phyloP scores from a whole-genome alignment of 2,113 vertebrate species.

The Oxygymnocypris stewartii region DNA sequence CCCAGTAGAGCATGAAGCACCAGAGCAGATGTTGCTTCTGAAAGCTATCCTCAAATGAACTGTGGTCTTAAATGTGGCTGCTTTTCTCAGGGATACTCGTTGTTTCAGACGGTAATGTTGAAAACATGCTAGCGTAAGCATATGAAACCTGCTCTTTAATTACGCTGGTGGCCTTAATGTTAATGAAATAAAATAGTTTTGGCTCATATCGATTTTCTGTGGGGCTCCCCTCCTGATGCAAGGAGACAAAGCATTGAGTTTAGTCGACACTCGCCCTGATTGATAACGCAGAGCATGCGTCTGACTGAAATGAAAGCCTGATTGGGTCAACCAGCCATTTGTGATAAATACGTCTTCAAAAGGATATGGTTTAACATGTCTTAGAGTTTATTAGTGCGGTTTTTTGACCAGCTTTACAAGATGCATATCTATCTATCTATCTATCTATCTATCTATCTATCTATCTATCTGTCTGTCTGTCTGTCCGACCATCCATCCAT shows the following conservation, averaged over 20 bases:
- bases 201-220: conserved; percentile 36
- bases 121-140: conserved; percentile 21
- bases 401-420: background rate
- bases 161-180: background rate
- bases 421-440: too few relatives aligned
- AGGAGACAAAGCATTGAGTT: conserved; percentile 41
- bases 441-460: too few relatives aligned
- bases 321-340: conserved; percentile 1
- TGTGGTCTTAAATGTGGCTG: background rate
- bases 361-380: conserved; percentile 3
- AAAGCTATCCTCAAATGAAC: conserved; percentile 19
- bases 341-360: conserved; percentile 4
- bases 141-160: conserved; percentile 14
- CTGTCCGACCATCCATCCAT: background rate
- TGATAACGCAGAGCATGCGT: conserved; percentile 1
- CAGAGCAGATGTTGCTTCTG: conserved; percentile 26
- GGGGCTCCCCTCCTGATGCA: background rate
- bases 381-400: background rate
- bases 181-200: conserved; percentile 38
- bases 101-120: background rate
- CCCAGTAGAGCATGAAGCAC: conserved; percentile 12
- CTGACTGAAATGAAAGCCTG: conserved; percentile 19
- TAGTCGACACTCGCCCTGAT: background rate
- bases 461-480: background rate
- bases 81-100: conserved; percentile 2